Evolutionary conservation across 2,797 vertebrate species (phyloP).

Genomic region (Notolabrus celidotus): DNA sequence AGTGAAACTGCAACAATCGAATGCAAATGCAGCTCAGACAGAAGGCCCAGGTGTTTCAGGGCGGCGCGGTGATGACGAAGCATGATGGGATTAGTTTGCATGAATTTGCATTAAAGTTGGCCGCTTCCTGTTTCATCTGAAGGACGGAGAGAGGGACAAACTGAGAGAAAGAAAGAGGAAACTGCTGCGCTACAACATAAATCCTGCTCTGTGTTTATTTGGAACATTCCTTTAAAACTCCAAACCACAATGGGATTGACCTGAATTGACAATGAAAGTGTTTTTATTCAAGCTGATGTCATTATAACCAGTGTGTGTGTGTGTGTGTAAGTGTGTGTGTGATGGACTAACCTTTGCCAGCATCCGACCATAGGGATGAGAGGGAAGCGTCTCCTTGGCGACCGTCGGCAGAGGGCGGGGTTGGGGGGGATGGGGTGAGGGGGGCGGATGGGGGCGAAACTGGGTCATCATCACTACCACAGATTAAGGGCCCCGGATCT

Average conservation of each 20-base stretch:
- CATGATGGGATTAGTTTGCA: slow-evolving; percentile 36
- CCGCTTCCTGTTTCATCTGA: background rate
- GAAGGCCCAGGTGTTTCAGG: slow-evolving; percentile 30
- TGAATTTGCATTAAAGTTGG: slow-evolving; percentile 58
- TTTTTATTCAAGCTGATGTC: slow-evolving; percentile 12
- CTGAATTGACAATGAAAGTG: background rate
- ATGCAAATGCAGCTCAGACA: slow-evolving; percentile 14
- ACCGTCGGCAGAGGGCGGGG: slow-evolving; percentile 57
- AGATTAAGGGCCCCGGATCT: slow-evolving; percentile 74
- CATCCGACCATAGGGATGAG: slow-evolving; percentile 60
- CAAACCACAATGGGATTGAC: background rate
- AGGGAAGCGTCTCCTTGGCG: slow-evolving; percentile 76
- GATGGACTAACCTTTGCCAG: slow-evolving; percentile 60
- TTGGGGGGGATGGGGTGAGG: background rate
- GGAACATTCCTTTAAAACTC: slow-evolving; percentile 20
- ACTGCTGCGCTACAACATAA: background rate
- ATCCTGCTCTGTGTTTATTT: background rate
- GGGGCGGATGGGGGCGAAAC: slow-evolving; percentile 45
- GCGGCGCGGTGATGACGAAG: background rate
- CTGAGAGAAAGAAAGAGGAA: background rate
- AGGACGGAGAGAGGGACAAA: background rate
- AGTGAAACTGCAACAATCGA: background rate
- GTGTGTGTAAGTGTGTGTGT: slow-evolving; percentile 4
- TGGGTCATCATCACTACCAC: slow-evolving; percentile 75
- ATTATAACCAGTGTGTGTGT: slow-evolving; percentile 26